Evolutionary conservation across 2,113 vertebrate species (phyloP).

Genomic region (Hydropotes inermis): DNA sequence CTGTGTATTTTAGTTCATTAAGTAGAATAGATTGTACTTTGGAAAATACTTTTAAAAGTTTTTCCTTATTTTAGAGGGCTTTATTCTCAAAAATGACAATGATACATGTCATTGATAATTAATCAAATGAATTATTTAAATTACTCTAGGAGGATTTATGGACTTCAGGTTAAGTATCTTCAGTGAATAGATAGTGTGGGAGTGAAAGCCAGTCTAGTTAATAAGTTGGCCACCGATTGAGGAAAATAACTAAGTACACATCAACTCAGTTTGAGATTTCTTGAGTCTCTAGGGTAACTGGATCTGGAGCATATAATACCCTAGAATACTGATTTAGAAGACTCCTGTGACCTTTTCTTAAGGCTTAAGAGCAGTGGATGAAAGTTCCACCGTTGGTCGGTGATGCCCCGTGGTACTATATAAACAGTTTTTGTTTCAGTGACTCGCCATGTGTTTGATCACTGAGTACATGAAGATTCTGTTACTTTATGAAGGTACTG

Average conservation of each 20-base stretch:
- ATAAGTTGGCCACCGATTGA: not conserved
- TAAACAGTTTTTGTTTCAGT: not conserved
- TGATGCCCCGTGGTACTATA: not conserved
- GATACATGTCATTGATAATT: not conserved
- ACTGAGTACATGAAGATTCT: not conserved
- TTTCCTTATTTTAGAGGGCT: not conserved
- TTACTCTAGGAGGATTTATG: not conserved
- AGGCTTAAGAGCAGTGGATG: not conserved
- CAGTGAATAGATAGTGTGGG: not conserved
- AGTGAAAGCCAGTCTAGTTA: not conserved
- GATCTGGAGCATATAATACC: not conserved
- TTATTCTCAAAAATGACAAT: not conserved
- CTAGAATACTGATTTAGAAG: not conserved
- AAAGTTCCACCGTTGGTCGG: not conserved
- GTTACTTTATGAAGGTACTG: not conserved
- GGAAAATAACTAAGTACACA: not conserved
- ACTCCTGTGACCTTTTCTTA: not conserved
- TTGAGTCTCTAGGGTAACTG: slow-evolving; percentile 27
- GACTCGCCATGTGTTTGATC: not conserved
- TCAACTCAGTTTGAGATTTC: slow-evolving; percentile 6
- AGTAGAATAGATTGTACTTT: not conserved
- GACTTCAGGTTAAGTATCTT: not conserved
- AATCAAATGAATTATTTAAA: not conserved
- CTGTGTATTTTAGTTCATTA: not conserved
- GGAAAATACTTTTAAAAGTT: not conserved